Evolutionary conservation across 2,797 vertebrate genomes (phyloP).

Genomic region (Antennarius maculatus): DNA sequence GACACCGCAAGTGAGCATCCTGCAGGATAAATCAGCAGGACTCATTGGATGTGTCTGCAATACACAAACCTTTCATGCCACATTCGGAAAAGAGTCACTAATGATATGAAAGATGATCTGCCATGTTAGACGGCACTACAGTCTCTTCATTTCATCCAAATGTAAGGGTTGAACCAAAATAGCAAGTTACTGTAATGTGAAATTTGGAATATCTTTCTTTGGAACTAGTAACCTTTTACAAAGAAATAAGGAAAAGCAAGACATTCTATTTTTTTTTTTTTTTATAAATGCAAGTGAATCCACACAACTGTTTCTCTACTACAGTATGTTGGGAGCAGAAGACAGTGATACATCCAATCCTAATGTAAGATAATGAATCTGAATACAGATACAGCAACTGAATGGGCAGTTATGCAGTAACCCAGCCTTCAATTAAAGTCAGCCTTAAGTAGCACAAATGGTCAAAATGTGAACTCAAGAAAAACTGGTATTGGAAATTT

Average conservation of each 20-base stretch:
- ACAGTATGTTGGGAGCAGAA: neutral
- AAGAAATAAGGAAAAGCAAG: neutral
- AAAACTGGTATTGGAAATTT: neutral
- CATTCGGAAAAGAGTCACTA: conserved; percentile 23
- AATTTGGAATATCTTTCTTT: neutral
- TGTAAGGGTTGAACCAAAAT: neutral
- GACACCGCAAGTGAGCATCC: conserved; percentile 2
- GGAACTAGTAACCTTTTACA: neutral
- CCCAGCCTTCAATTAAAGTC: neutral
- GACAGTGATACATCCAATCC: neutral
- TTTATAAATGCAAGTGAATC: neutral
- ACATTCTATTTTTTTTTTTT: neutral
- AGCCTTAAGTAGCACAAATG: neutral
- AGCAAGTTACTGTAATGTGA: conserved; percentile 5
- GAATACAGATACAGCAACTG: neutral
- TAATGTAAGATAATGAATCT: neutral
- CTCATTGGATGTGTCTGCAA: neutral
- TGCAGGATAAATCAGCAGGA: conserved; percentile 26
- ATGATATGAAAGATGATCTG: conserved; percentile 22
- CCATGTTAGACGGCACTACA: conserved; percentile 45
- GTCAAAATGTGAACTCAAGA: neutral
- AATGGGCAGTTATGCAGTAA: neutral
- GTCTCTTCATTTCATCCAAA: neutral
- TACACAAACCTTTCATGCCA: conserved; percentile 33
- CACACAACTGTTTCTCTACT: neutral